phyloP scores from a whole-genome alignment of 2,888 invertebrate genomes.

The Limenitis camilla region DNA sequence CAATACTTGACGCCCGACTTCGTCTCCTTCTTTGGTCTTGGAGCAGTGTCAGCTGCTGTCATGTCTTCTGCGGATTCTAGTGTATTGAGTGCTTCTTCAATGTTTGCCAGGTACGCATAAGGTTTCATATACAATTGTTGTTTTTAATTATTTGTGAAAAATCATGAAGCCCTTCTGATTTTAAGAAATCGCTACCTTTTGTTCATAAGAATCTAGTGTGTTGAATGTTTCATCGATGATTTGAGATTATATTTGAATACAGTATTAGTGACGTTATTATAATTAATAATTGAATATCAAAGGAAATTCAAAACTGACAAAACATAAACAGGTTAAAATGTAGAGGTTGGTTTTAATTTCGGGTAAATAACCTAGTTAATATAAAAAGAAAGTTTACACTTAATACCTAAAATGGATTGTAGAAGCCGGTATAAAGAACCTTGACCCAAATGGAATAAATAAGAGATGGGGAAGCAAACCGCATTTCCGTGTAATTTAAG shows the following conservation, averaged over 20 bases:
- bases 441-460: not conserved
- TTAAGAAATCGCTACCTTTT: too few relatives aligned
- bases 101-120: constrained; percentile 87
- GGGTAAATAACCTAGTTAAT: too few relatives aligned
- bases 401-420: not conserved
- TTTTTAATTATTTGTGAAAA: too few relatives aligned
- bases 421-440: not conserved
- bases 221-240: too few relatives aligned
- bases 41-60: constrained; percentile 98
- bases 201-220: too few relatives aligned
- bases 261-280: too few relatives aligned
- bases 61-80: constrained; percentile 99
- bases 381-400: not conserved
- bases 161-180: too few relatives aligned
- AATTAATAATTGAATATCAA: too few relatives aligned
- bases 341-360: too few relatives aligned
- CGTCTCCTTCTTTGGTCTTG: constrained; percentile 97
- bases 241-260: too few relatives aligned
- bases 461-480: not conserved
- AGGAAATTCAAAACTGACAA: too few relatives aligned
- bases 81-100: constrained; percentile 96
- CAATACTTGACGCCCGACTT: constrained; percentile 97
- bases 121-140: not conserved
- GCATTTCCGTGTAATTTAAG: not conserved
- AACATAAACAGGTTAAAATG: too few relatives aligned